Evolutionary conservation across 2,888 invertebrate genomes (phyloP).

Genomic region (Ormyrus thymus): DNA sequence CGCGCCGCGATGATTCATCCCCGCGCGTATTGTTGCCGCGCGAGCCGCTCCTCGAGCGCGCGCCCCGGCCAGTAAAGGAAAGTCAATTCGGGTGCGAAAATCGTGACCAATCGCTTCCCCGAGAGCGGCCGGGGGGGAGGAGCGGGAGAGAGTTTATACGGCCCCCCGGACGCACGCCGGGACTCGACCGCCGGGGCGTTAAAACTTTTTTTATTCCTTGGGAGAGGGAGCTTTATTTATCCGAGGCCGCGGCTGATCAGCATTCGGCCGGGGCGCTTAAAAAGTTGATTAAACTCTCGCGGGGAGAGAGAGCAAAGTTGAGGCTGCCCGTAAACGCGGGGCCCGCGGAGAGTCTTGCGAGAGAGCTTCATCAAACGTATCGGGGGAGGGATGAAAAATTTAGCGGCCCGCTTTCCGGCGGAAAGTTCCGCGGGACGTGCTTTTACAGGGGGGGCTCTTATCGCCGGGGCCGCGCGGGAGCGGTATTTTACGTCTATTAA

Average conservation of each 20-base stretch:
- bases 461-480: too few relatives aligned
- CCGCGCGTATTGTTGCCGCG: conserved; percentile 33
- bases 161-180: too few relatives aligned
- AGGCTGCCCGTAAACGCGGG: conserved; percentile 12
- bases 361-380: neutral
- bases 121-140: too few relatives aligned
- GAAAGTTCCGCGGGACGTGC: neutral
- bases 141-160: too few relatives aligned
- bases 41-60: neutral
- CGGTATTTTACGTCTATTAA: too few relatives aligned
- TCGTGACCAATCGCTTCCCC: conserved; percentile 39
- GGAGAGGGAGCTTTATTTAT: conserved; percentile 4
- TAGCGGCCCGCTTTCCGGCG: neutral
- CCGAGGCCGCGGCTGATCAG: neutral
- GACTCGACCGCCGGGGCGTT: neutral
- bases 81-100: conserved; percentile 52
- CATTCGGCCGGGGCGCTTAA: conserved; percentile 10
- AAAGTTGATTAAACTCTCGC: conserved; percentile 25
- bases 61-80: conserved; percentile 8
- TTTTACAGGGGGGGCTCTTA: too few relatives aligned
- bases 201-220: neutral
- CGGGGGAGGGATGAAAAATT: too few relatives aligned
- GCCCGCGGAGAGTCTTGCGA: conserved; percentile 4
- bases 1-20: conserved; percentile 40
- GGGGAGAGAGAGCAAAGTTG: conserved; percentile 28